A percentile compares a stretch with the other conserved stretches of the same genome.
Conservation (phyloP, 2,113 vertebrate species). For the Struthidea cinerea region DNA sequence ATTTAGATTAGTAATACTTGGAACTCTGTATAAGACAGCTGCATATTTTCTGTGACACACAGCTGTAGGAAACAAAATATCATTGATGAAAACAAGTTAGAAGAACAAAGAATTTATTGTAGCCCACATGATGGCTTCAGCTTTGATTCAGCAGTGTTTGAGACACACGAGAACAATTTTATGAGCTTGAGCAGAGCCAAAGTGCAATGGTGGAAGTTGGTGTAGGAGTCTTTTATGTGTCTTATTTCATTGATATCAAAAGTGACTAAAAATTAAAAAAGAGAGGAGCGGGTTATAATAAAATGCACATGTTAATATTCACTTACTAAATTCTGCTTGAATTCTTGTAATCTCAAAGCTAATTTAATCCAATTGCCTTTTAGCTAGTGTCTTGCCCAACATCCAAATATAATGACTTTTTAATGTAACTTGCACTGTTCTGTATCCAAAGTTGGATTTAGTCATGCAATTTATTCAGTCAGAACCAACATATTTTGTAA, state of each 20-base stretch:
- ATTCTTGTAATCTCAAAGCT: constrained; percentile 63
- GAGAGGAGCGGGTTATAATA: constrained; percentile 30
- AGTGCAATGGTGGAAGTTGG: neutral
- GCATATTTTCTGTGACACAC: constrained; percentile 37
- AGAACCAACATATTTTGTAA: constrained; percentile 55
- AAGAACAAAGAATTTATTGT: constrained; percentile 52
- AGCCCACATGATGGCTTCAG: constrained; percentile 1
- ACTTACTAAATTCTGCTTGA: constrained; percentile 66
- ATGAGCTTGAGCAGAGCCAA: constrained; percentile 2
- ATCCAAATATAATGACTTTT: constrained; percentile 74
- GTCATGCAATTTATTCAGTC: constrained; percentile 59
- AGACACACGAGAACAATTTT: constrained; percentile 28
- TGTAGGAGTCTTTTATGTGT: constrained; percentile 50
- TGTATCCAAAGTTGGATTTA: constrained; percentile 61
- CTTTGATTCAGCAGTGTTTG: constrained; percentile 55
- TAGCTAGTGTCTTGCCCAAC: constrained; percentile 58
- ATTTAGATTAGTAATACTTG: constrained; percentile 29
- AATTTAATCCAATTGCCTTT: constrained; percentile 71
- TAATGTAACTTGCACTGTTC: constrained; percentile 66
- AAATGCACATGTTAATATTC: constrained; percentile 64
- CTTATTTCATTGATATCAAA: constrained; percentile 16
- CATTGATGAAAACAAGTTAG: constrained; percentile 54
- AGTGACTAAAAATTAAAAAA: constrained; percentile 26
- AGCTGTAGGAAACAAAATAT: constrained; percentile 46
- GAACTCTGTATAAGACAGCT: neutral